Evolutionary conservation across 1,140 invertebrate genomes (phyloP), one percentile per base, ranked within the genome.

Genomic region (Oppia nitens): DNA sequence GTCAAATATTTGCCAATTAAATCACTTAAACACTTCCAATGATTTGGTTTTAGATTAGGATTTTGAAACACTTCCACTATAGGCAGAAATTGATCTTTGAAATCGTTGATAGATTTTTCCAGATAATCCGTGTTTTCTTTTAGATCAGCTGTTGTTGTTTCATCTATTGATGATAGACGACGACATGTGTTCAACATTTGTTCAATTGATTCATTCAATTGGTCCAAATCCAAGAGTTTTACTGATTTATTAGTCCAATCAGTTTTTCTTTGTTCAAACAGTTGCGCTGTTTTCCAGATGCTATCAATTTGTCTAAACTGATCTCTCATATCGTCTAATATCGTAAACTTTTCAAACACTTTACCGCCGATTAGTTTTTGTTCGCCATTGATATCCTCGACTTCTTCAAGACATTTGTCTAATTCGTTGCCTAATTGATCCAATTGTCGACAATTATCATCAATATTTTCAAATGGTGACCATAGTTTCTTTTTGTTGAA

Each of bases 11-110:
- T 6, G 4, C 90, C 91, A 64, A 96, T 86, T 59, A 94, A 87
- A 66, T 96, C 90, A 0, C 89, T 93, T 12, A 98, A 83, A 72
- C 88, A 84, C 67, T 94, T 89, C 93, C 93, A 97, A 71, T 97
- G 93, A 11, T 92, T 78, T 12, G 81, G 80, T 67, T 94, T 85
- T 76, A 97, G 81, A 32, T 84, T 89, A 3, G 91, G 90, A 77
- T 96, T 97, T 47, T 92, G 92, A 1, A 98, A 73, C 0, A 88
- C 93, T 67, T 83, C 79, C 53, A 97, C 84, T 4, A 96, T 81
- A 0, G 91, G 88, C 78, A 95, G 78, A 68, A 94, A 80, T 49
- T 85, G 83, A 61, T 84, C 83, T 20, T 26, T 20, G 71, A 98
- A 96, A 20, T 83, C 81, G 67, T 96, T 91, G 60, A 96, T 87